A percentile compares a stretch with the other conserved stretches of the same genome.
phyloP scores from a whole-genome alignment of 2,113 vertebrate genomes.

The Atrichornis clamosus region DNA sequence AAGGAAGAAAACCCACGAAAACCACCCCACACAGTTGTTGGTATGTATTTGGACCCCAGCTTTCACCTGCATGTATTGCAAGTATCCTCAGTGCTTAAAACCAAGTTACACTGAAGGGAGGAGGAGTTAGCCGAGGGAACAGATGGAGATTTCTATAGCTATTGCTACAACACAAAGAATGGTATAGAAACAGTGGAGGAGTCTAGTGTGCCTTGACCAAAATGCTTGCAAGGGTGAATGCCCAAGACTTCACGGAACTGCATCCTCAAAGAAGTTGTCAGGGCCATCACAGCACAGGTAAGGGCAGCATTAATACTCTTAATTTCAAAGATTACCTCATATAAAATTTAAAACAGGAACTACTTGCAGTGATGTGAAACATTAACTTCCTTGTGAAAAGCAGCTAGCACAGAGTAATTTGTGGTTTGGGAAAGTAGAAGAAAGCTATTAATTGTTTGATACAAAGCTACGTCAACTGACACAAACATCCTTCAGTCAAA shows the following conservation, averaged over 20 bases:
- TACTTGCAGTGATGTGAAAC: background rate
- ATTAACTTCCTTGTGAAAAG: background rate
- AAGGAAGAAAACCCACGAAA: background rate
- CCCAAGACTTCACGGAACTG: background rate
- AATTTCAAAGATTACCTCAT: background rate
- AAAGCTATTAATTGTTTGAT: background rate
- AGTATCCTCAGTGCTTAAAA: background rate
- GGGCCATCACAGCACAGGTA: background rate
- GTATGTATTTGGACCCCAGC: background rate
- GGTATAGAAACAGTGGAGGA: background rate
- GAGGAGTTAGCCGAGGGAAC: background rate
- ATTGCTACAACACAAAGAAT: background rate
- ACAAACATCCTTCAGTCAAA: background rate
- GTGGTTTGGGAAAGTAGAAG: background rate
- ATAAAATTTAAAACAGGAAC: background rate
- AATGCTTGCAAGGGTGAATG: accelerated
- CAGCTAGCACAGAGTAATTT: background rate
- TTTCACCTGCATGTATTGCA: background rate
- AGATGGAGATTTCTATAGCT: background rate
- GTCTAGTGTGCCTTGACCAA: accelerated
- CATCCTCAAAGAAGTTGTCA: background rate
- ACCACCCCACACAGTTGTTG: background rate
- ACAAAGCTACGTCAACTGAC: background rate
- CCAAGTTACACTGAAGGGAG: background rate
- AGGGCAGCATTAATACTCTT: background rate